Conservation (phyloP, 2,113 vertebrate species). For the Poecile atricapillus region DNA sequence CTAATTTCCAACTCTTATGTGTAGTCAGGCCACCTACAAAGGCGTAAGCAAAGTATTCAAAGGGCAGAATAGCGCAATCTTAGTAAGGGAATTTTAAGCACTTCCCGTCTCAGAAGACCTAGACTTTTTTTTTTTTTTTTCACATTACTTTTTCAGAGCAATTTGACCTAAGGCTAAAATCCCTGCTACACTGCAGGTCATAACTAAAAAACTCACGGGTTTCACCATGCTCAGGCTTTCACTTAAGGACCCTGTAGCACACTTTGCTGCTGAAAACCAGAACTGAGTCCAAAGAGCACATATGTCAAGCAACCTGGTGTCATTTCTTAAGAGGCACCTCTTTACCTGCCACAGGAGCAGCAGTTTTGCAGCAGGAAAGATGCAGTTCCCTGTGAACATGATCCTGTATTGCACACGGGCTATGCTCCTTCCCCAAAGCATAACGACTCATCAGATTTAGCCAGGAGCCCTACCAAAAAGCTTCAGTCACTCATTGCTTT, state of each 20-base stretch:
- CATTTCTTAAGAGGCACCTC: not conserved
- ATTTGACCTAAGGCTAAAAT: not conserved
- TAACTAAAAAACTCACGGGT: not conserved
- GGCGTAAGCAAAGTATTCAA: not conserved
- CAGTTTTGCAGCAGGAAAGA: not conserved
- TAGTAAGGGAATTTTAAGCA: not conserved
- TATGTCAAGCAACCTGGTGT: not conserved
- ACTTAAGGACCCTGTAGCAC: not conserved
- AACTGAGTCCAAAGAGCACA: not conserved
- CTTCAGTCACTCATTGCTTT: not conserved
- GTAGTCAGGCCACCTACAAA: not conserved
- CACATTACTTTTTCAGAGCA: not conserved
- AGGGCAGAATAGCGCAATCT: not conserved
- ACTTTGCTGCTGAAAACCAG: not conserved
- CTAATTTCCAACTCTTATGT: not conserved
- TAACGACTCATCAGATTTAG: not conserved
- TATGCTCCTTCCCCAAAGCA: not conserved
- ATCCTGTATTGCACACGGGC: not conserved
- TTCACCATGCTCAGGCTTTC: not conserved
- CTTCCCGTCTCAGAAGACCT: not conserved
- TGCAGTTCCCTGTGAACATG: not conserved
- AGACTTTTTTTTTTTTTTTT: not conserved
- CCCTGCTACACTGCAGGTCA: not conserved
- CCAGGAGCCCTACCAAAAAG: not conserved
- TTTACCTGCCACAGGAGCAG: not conserved